Base-by-base conservation (phyloP, 1,140 invertebrate species). In the Hyposmocoma kahamanoa region DNA sequence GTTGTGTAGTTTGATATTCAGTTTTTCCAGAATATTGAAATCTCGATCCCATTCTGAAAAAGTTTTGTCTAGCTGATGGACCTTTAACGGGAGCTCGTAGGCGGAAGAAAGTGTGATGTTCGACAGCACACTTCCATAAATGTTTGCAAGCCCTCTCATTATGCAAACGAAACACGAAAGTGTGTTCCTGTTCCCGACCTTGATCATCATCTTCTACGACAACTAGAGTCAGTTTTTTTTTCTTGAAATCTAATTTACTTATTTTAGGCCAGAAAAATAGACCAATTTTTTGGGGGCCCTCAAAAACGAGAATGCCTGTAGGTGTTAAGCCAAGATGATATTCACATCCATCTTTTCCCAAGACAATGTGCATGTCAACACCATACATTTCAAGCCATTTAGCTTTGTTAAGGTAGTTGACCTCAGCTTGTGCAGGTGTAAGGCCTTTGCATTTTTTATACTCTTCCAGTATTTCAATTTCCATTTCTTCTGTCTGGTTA, bases 141-240 rank as follows among this genome's bases (percentile, higher is more conserved):
- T 99, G 98, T 84, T 99, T 99, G 78, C 97, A 98, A 0, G 98
- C 97, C 77, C 99, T 98, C 79, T 99, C 97, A 77, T 98, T 99
- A 30, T 94, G 92, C 44, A 99, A 82, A 41, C 93, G 88, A 77
- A 96, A 96, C 0, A 96, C 93, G 81, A 98, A 98, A 0, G 96
- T 97, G 69, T 97, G 96, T 71, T 97, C 96, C 67, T 97, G 95
- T 77, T 97, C 95, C 32, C 92, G 86, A 0, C 95, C 96, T 75
- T 96, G 95, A 67, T 98, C 97, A 75, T 98, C 97, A 83, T 98
- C 97, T 85, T 98, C 97, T 15, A 97, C 96, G 5, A 99, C 97
- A 43, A 97, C 93, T 34, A 99, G 87, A 0, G 96, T 98, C 32
- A 99, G 86, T 78, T 97, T 98, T 82, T 98, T 98, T 73, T 96